phyloP scores from a whole-genome alignment of 2,888 invertebrate genomes.

The Leptinotarsa rubiginosa region DNA sequence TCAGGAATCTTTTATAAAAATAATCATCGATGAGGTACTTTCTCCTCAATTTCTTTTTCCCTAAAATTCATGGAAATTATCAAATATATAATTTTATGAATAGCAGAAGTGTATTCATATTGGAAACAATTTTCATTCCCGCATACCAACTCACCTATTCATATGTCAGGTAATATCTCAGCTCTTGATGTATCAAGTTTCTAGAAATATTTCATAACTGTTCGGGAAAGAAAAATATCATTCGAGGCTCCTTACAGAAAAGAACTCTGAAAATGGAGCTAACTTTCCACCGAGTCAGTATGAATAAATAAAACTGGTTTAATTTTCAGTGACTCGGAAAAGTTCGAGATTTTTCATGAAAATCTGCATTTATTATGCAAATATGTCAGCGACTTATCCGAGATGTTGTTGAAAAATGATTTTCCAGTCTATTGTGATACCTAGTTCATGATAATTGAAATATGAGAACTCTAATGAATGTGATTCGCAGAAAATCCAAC shows the following conservation, averaged over 20 bases:
- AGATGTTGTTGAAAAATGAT: not conserved
- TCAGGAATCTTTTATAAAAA: no score
- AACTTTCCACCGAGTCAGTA: conserved; percentile 14
- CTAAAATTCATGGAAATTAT: no score
- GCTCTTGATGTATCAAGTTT: not conserved
- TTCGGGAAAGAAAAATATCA: conserved; percentile 3
- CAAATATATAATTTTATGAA: no score
- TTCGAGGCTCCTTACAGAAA: not conserved
- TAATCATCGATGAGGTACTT: no score
- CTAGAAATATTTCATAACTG: not conserved
- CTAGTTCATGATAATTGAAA: not conserved
- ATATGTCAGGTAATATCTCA: not conserved
- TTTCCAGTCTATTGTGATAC: not conserved
- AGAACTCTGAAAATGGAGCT: not conserved
- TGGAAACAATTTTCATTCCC: no score
- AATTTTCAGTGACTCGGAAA: conserved; percentile 16
- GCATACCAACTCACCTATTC: not conserved
- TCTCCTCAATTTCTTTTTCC: no score
- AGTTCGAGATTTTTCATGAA: conserved; percentile 20
- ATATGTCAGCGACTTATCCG: conserved; percentile 12
- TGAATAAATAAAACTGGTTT: conserved; percentile 23
- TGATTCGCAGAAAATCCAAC: no score
- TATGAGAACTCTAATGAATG: not conserved
- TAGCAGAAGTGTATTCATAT: no score
- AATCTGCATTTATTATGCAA: conserved; percentile 21